Evolutionary conservation across 2,888 invertebrate genomes (phyloP).

Genomic region (Athrips mouffetella): DNA sequence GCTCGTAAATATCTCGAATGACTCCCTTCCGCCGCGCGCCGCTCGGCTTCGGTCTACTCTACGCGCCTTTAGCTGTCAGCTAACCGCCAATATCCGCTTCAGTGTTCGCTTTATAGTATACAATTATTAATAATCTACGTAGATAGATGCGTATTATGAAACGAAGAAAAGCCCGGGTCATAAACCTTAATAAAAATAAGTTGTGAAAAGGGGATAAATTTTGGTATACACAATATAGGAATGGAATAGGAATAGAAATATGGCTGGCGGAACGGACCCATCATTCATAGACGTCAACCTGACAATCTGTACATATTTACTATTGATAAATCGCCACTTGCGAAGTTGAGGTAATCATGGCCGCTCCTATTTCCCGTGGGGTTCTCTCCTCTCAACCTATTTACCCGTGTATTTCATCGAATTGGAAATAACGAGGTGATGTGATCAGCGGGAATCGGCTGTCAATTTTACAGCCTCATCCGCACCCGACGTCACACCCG

Average conservation of each 20-base stretch:
- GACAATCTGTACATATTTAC: conserved; percentile 23
- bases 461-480: conserved; percentile 43
- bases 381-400: not conserved
- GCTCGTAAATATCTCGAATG: conserved; percentile 54
- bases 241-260: not conserved
- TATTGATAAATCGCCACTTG: conserved; percentile 17
- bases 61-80: conserved; percentile 18
- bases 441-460: conserved; percentile 29
- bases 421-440: conserved; percentile 21
- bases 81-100: conserved; percentile 22
- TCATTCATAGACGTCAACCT: conserved; percentile 22
- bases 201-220: too few species aligned
- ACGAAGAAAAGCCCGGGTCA: too few species aligned
- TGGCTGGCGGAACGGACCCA: conserved; percentile 6
- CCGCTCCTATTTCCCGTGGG: conserved; percentile 1
- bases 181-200: too few species aligned
- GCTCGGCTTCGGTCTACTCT: conserved; percentile 15
- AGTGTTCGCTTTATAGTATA: conserved; percentile 10
- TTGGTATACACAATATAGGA: too few species aligned
- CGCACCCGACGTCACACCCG: conserved; percentile 29
- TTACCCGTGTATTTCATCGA: not conserved
- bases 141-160: too few species aligned
- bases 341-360: conserved; percentile 5
- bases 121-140: too few species aligned
- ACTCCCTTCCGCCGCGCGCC: conserved; percentile 44